Base-by-base conservation (phyloP, 1,140 invertebrate genomes). In the Bombus balteatus region DNA sequence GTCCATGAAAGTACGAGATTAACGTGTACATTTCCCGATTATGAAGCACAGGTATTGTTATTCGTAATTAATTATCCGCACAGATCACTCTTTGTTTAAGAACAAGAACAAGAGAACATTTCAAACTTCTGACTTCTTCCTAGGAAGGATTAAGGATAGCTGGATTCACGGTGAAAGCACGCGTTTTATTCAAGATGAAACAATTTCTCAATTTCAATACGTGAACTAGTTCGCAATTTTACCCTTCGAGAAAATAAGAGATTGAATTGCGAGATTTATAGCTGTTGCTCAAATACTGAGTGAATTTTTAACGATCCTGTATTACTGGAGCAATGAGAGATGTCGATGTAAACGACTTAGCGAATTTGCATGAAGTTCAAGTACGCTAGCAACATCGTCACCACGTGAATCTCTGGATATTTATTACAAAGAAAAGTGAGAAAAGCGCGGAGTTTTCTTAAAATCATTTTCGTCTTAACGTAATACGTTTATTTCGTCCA, bases 291-390 rank as follows among this genome's bases (percentile, higher is more conserved):
- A 15, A 41, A 13, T 41, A n/a, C 22, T 12, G 41, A 81, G 62
- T 32, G 37, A 81, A 57, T 43, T 43, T 18, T 66, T 43, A 66
- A 41, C 62, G 12, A 59, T 4, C 8, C 25, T 32, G 10, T 47
- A 34, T 41, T 18, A 18, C 32, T 9, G 39, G 10, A 68, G 65
- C 72, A 68, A 88, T 74, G 53, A 82, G 87, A 57, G 68, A 65
- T 12, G 41, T 84, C 66, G 57, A 81, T 80, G 68, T 88, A 88
- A 90, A 90, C 86, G 72, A 32, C 37, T 74, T 37, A 37, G 37
- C 53, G 57, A 47, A 41, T 65, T 47, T 82, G 70, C 59, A 53
- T 25, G 57, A 66, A 89, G 74, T 62, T n/a, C 22, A 53, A 18
- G 18, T 22, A 22, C 22, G 18, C 18, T 6, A 47, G 4, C 43